phyloP scores from a whole-genome alignment of 2,888 invertebrate genomes.

The Polydesmus complanatus region DNA sequence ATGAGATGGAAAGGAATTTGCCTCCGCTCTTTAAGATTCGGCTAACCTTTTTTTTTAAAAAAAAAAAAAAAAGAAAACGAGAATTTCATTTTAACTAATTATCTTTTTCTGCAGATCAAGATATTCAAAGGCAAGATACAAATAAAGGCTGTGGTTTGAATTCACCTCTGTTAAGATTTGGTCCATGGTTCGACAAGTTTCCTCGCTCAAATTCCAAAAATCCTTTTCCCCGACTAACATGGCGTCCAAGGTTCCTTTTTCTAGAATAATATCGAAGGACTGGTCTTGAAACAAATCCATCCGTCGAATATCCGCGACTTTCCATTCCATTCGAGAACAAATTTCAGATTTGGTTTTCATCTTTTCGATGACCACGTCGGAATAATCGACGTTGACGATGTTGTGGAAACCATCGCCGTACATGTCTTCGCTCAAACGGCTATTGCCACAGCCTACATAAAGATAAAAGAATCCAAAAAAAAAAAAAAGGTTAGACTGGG shows the following conservation, averaged over 20 bases:
- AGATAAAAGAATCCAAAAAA: not conserved
- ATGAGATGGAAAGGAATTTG: constrained; percentile 33
- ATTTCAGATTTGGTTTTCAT: constrained; percentile 26
- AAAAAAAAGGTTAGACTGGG: not conserved
- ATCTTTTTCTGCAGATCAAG: not conserved
- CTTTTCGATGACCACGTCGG: constrained; percentile 31
- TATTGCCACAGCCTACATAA: constrained; percentile 36
- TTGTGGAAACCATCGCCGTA: constrained; percentile 31
- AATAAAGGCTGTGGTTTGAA: not conserved
- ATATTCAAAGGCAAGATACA: constrained; percentile 19
- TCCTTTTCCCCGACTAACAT: constrained; percentile 33
- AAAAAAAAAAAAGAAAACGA: constrained; percentile 15
- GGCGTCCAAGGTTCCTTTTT: constrained; percentile 37
- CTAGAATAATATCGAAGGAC: constrained; percentile 35
- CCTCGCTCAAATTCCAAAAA: constrained; percentile 29
- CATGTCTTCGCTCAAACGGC: constrained; percentile 33
- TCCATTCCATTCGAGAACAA: constrained; percentile 32
- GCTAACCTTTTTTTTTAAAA: constrained; percentile 21
- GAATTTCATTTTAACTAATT: constrained; percentile 23
- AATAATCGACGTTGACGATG: constrained; percentile 36
- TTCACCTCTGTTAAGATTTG: constrained; percentile 27
- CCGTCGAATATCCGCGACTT: constrained; percentile 32
- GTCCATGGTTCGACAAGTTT: constrained; percentile 24
- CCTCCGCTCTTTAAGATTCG: constrained; percentile 27
- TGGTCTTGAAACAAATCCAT: constrained; percentile 26